Conservation (phyloP, 2,113 vertebrate genomes). For the Dasyornis broadbenti region DNA sequence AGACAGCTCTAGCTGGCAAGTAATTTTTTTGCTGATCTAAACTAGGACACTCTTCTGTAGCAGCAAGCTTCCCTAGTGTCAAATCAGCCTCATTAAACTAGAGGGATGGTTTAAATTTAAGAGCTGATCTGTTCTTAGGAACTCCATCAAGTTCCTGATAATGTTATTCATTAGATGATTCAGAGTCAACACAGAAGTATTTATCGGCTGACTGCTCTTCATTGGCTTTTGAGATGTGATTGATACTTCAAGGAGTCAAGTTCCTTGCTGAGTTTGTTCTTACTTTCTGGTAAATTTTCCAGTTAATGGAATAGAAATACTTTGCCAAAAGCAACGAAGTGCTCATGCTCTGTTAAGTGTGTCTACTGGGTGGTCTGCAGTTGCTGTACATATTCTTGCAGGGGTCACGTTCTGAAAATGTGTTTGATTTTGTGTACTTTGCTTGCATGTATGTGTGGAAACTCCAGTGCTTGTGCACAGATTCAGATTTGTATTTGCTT, state of each 20-base stretch:
- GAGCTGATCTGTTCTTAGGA: neutral
- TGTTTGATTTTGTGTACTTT: conserved; percentile 26
- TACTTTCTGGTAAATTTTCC: neutral
- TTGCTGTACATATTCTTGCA: conserved; percentile 54
- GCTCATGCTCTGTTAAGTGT: neutral
- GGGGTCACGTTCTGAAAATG: neutral
- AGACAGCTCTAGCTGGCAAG: neutral
- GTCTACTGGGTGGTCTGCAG: conserved; percentile 28
- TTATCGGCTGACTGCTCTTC: neutral
- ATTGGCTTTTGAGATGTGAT: neutral
- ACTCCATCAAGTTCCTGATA: neutral
- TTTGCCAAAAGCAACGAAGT: conserved; percentile 27
- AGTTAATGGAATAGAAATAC: neutral
- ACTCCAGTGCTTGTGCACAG: conserved; percentile 29
- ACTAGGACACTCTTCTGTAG: neutral
- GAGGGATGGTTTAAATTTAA: neutral
- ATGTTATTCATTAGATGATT: neutral
- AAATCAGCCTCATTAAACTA: neutral
- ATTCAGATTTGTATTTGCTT: neutral
- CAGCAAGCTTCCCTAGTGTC: neutral
- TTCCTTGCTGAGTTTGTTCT: conserved; percentile 28
- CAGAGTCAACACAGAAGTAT: neutral
- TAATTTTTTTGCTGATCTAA: neutral
- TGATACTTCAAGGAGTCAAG: neutral
- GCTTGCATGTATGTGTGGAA: conserved; percentile 47